Evolutionary conservation across 2,113 vertebrate species (phyloP).

Genomic region (Otolemur garnettii): DNA sequence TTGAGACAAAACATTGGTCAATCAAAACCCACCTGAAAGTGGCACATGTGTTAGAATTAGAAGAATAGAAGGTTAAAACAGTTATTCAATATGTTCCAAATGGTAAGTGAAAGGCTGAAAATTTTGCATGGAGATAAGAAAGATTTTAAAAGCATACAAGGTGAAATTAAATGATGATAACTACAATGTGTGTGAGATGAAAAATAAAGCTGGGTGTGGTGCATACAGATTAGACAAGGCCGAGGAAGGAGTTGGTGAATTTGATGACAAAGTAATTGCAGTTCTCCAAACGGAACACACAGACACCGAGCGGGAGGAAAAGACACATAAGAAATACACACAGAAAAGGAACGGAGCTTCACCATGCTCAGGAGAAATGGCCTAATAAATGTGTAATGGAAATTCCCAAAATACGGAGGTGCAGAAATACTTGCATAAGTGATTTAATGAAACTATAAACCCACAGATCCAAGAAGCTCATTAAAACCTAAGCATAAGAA

Average conservation of each 20-base stretch:
- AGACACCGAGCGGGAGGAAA: fast-evolving
- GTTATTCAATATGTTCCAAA: not conserved
- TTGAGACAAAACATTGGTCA: too few species aligned
- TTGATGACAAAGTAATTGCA: not conserved
- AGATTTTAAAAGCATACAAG: not conserved
- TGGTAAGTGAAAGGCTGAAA: not conserved
- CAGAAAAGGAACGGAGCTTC: not conserved
- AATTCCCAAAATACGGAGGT: not conserved
- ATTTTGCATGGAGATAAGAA: too few species aligned
- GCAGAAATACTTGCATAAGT: not conserved
- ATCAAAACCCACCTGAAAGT: not conserved
- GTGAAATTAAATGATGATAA: not conserved
- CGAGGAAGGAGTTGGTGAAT: not conserved
- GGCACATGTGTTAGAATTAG: not conserved
- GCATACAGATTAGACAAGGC: too few species aligned
- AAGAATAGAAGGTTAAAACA: not conserved
- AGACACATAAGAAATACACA: not conserved
- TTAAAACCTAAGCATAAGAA: not conserved
- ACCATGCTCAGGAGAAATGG: not conserved
- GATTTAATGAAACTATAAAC: not conserved
- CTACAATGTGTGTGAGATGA: not conserved
- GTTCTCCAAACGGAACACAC: not conserved
- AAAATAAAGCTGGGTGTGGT: not conserved
- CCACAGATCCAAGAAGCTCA: not conserved
- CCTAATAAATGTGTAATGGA: not conserved